Evolutionary conservation across 1,140 invertebrate genomes (phyloP).

Genomic region (Laodelphax striatellus): DNA sequence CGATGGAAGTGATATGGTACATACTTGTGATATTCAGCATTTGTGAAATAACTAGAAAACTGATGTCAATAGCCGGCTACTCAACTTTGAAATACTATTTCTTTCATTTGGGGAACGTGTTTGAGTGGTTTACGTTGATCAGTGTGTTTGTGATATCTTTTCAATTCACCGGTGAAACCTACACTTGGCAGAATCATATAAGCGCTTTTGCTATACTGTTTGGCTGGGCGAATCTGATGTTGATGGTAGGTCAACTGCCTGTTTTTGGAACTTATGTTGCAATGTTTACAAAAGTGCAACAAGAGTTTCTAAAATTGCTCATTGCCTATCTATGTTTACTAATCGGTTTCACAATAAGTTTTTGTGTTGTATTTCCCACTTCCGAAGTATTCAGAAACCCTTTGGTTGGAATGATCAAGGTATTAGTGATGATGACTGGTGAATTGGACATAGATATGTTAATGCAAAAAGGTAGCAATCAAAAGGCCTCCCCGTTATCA

Average conservation of each 20-base stretch:
- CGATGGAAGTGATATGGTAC: conserved; percentile 69
- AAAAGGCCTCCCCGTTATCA: conserved; percentile 39
- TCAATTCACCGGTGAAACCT: conserved; percentile 60
- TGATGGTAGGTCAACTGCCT: conserved; percentile 75
- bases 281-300: conserved; percentile 75
- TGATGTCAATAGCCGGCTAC: conserved; percentile 64
- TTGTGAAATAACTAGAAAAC: conserved; percentile 61
- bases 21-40: conserved; percentile 57
- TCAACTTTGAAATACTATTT: conserved; percentile 64
- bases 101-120: conserved; percentile 67
- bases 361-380: conserved; percentile 73
- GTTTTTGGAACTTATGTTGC: conserved; percentile 77
- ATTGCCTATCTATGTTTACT: conserved; percentile 72
- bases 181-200: conserved; percentile 68
- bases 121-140: conserved; percentile 72
- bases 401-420: conserved; percentile 66
- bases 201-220: conserved; percentile 72
- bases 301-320: conserved; percentile 71
- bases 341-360: conserved; percentile 75
- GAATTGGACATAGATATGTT: conserved; percentile 61
- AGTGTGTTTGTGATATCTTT: conserved; percentile 71
- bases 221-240: conserved; percentile 76
- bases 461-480: conserved; percentile 39
- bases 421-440: conserved; percentile 82
- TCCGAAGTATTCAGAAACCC: conserved; percentile 66